A percentile compares a stretch with the other conserved stretches of the same genome.
Evolutionary conservation across 2,888 invertebrate genomes (phyloP).

Genomic region (Tuberolachnus salignus): DNA sequence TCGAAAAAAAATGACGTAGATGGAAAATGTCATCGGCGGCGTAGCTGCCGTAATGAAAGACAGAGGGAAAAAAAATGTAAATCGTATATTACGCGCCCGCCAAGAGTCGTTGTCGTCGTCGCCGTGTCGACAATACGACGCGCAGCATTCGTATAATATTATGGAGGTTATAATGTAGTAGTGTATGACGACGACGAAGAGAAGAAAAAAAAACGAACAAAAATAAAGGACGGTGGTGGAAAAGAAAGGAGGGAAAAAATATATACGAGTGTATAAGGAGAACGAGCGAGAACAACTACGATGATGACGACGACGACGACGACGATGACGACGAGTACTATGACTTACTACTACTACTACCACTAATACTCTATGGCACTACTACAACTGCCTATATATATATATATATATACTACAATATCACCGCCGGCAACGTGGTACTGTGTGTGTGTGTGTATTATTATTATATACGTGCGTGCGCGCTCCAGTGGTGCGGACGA

Average conservation of each 20-base stretch:
- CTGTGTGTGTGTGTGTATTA: slow-evolving; percentile 1
- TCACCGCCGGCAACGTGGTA: slow-evolving; percentile 16
- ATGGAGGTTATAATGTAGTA: background rate
- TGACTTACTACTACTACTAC: background rate
- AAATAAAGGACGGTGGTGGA: background rate
- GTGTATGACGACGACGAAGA: background rate
- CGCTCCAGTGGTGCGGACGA: slow-evolving; percentile 20
- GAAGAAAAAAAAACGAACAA: background rate
- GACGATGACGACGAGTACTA: slow-evolving; percentile 9
- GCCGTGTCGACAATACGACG: background rate
- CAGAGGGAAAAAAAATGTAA: background rate
- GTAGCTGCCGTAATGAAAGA: background rate
- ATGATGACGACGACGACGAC: slow-evolving; percentile 11
- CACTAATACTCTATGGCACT: background rate
- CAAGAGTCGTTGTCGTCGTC: slow-evolving; percentile 3
- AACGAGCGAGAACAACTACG: slow-evolving; percentile 43
- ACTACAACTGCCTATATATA: background rate
- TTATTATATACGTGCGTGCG: background rate
- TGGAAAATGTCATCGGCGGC: background rate
- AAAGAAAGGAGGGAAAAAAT: slow-evolving; percentile 9
- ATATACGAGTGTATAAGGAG: background rate
- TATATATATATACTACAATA: too few species aligned
- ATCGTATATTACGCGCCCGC: background rate
- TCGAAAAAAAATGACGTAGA: background rate
- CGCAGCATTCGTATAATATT: background rate